Evolutionary conservation across 2,113 vertebrate species (phyloP).

Genomic region (Eupsittula cactorum): DNA sequence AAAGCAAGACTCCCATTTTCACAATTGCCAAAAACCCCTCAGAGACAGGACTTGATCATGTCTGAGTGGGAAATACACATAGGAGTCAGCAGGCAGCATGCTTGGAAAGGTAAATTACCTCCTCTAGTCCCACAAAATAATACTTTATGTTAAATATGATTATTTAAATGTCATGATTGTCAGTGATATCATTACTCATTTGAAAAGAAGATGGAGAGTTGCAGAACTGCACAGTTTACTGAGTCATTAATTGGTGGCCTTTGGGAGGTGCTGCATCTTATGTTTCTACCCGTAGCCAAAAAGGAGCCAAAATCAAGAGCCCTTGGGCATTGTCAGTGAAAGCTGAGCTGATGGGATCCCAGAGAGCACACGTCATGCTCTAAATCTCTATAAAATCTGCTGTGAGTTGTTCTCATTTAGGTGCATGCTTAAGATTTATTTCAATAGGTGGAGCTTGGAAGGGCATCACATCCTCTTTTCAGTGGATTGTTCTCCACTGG

Average conservation of each 20-base stretch:
- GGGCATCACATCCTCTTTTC: background rate
- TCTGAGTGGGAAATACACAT: background rate
- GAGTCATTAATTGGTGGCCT: background rate
- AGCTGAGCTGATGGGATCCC: slow-evolving; percentile 38
- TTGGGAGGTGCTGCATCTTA: slow-evolving; percentile 12
- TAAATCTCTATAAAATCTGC: slow-evolving; percentile 44
- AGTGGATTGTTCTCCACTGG: background rate
- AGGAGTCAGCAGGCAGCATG: background rate
- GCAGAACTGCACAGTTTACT: background rate
- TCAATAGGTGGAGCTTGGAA: background rate
- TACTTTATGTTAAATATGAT: background rate
- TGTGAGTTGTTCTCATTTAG: background rate
- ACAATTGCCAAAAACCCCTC: background rate
- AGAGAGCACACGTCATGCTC: background rate
- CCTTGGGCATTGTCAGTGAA: slow-evolving; percentile 16
- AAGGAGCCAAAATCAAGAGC: slow-evolving; percentile 36
- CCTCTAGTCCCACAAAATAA: background rate
- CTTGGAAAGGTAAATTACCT: background rate
- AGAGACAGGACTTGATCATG: background rate
- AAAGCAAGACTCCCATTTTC: background rate
- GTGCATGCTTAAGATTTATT: slow-evolving; percentile 5
- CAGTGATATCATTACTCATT: background rate
- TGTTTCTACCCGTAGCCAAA: slow-evolving; percentile 5
- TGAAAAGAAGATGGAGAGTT: slow-evolving; percentile 14
- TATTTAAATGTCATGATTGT: background rate